A percentile compares a stretch with the other conserved stretches of the same genome.
Evolutionary conservation across 1,140 invertebrate species (phyloP).

Genomic region (Homalodisca vitripennis): DNA sequence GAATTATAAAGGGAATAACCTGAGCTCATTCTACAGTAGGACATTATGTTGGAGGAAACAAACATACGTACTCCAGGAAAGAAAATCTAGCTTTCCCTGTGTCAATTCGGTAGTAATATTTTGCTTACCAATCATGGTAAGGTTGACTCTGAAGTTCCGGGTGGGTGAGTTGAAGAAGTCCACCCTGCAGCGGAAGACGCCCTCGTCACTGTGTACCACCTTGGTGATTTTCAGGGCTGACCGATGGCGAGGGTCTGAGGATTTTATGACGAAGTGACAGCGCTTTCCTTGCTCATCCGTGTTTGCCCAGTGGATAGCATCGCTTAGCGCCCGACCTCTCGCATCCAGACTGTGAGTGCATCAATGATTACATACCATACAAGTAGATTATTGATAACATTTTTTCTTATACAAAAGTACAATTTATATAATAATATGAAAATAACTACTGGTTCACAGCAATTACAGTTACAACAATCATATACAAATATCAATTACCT

Average conservation of each 20-base stretch:
- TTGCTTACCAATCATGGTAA: constrained; percentile 84
- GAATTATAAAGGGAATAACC: no score
- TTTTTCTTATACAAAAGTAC: no score
- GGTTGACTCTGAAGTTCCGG: constrained; percentile 77
- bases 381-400: no score
- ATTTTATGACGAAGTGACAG: constrained; percentile 70
- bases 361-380: not conserved
- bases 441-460: no score
- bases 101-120: no score
- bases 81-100: no score
- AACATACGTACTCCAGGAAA: no score
- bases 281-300: constrained; percentile 71
- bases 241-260: constrained; percentile 59
- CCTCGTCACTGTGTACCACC: constrained; percentile 64
- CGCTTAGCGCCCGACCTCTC: constrained; percentile 59
- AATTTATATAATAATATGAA: no score
- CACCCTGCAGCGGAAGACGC: constrained; percentile 77
- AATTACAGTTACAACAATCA: no score
- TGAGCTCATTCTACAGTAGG: no score
- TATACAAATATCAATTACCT: no score
- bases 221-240: constrained; percentile 37
- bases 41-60: no score
- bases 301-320: constrained; percentile 73
- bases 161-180: constrained; percentile 85
- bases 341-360: constrained; percentile 71